Percentiles rank a stretch among this genome's conserved stretches.
Conservation (phyloP, 2,797 vertebrate species). For the Thalassophryne amazonica region DNA sequence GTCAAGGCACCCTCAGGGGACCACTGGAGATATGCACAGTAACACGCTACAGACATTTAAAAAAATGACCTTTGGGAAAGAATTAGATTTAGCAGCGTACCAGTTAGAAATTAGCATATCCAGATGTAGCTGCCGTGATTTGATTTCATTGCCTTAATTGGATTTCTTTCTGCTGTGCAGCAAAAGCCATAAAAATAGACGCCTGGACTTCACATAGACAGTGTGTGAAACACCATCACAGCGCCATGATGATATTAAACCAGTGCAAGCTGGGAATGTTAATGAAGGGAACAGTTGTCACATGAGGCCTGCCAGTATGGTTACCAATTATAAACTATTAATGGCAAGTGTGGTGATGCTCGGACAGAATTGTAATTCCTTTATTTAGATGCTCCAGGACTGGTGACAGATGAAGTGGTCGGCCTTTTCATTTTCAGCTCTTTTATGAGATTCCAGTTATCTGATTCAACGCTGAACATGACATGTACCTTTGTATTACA, state of each 20-base stretch:
- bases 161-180: constrained; percentile 57
- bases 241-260: constrained; percentile 40
- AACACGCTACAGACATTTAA: constrained; percentile 61
- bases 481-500: background rate
- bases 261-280: constrained; percentile 36
- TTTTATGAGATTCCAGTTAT: background rate
- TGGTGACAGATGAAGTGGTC: background rate
- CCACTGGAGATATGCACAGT: constrained; percentile 19
- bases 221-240: background rate
- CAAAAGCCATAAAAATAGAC: constrained; percentile 38
- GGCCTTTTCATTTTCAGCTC: background rate
- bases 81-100: constrained; percentile 50
- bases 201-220: constrained; percentile 27
- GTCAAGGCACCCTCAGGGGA: constrained; percentile 39
- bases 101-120: constrained; percentile 67
- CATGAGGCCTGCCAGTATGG: constrained; percentile 9
- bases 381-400: constrained; percentile 29
- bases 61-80: constrained; percentile 72
- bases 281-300: constrained; percentile 61
- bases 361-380: constrained; percentile 34
- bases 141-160: constrained; percentile 76
- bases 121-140: constrained; percentile 68
- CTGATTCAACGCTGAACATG: background rate
- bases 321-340: constrained; percentile 51
- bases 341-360: constrained; percentile 4